A percentile compares a stretch with the other conserved stretches of the same genome.
phyloP scores from a whole-genome alignment of 2,113 vertebrate genomes.

The Baryphthengus martii region DNA sequence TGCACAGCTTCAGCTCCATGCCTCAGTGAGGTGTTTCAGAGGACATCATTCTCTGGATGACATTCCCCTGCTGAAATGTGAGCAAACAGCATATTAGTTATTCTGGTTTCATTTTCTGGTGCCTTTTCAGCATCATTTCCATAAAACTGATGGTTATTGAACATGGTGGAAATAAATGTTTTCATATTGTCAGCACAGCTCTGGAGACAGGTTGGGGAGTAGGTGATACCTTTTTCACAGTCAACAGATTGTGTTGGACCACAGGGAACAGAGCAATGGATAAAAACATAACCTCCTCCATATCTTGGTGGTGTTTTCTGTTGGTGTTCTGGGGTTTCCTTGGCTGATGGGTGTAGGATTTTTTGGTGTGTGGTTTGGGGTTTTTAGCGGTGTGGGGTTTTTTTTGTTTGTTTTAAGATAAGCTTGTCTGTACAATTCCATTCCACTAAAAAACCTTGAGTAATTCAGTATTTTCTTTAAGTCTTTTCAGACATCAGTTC shows the following conservation, averaged over 20 bases:
- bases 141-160: background rate
- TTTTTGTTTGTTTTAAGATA: background rate
- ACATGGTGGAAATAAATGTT: background rate
- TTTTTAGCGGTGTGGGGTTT: background rate
- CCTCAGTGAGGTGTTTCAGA: accelerated
- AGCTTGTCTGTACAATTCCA: background rate
- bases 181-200: background rate
- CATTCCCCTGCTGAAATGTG: background rate
- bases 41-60: background rate
- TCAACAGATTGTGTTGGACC: background rate
- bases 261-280: background rate
- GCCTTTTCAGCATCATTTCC: background rate
- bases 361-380: background rate
- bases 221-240: background rate
- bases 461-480: background rate
- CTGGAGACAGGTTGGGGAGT: background rate
- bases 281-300: background rate
- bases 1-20: accelerated
- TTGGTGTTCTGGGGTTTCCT: background rate
- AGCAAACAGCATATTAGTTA: background rate
- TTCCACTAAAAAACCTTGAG: background rate
- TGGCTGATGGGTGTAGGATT: background rate
- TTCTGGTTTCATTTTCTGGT: background rate
- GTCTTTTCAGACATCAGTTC: background rate
- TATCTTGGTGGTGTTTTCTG: background rate